Percentiles rank a stretch among this genome's conserved stretches.
Evolutionary conservation across 2,113 vertebrate genomes (phyloP).

Genomic region (Ursus arctos): DNA sequence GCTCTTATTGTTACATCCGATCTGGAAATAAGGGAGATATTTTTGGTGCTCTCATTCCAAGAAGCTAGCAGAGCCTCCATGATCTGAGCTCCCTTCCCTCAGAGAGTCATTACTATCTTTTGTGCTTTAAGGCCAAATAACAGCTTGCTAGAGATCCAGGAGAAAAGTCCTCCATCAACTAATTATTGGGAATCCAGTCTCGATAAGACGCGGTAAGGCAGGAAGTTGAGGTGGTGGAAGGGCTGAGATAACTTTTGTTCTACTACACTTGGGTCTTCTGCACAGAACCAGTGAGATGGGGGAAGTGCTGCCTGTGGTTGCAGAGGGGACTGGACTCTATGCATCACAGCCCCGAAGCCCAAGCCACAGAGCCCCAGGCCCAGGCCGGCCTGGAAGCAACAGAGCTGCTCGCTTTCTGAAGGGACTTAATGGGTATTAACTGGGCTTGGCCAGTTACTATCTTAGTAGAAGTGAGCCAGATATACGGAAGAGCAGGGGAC

Average conservation of each 20-base stretch:
- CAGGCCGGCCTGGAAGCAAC: neutral
- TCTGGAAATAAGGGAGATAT: neutral
- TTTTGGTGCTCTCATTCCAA: neutral
- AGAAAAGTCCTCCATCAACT: neutral
- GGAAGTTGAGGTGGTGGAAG: neutral
- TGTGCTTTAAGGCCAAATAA: slow-evolving; percentile 1
- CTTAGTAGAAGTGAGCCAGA: neutral
- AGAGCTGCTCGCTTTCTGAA: neutral
- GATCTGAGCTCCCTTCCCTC: neutral
- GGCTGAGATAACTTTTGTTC: neutral
- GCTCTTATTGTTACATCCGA: neutral
- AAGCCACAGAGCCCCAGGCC: neutral
- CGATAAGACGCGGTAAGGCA: neutral
- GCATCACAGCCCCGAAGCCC: rapidly evolving
- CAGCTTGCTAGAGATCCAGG: neutral
- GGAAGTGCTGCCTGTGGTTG: rapidly evolving
- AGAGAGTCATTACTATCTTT: neutral
- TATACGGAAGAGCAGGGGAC: neutral
- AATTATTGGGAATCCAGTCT: neutral
- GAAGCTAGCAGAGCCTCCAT: neutral
- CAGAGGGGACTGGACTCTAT: neutral
- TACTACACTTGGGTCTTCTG: neutral
- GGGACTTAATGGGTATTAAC: too few species aligned
- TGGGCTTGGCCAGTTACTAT: neutral
- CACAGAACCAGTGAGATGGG: neutral